Evolutionary conservation across 2,888 invertebrate species (phyloP).

Genomic region (Seladonia tumulorum): DNA sequence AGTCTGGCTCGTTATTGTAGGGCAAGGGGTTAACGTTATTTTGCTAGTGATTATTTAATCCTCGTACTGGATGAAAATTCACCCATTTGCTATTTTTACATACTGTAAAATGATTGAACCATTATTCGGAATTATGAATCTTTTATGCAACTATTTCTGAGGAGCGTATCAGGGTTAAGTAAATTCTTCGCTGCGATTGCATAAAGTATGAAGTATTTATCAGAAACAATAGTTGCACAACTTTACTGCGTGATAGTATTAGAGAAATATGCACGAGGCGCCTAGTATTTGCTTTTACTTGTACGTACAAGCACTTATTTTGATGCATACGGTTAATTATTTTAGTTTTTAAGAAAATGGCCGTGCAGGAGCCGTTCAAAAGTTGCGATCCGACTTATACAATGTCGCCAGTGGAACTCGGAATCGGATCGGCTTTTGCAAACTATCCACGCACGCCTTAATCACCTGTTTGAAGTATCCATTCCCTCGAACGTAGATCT

Average conservation of each 20-base stretch:
- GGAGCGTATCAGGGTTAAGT: neutral
- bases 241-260: neutral
- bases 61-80: neutral
- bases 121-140: too few relatives aligned
- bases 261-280: neutral
- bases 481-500: slow-evolving; percentile 21
- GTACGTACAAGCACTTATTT: neutral
- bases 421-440: slow-evolving; percentile 10
- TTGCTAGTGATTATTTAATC: neutral
- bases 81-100: too few relatives aligned
- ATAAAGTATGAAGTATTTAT: neutral
- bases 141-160: neutral
- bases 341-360: neutral
- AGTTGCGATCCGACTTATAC: neutral
- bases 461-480: slow-evolving; percentile 23
- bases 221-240: neutral
- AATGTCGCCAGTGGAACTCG: neutral
- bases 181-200: too few relatives aligned
- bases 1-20: too few relatives aligned
- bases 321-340: neutral
- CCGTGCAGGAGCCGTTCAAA: neutral
- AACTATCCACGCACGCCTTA: slow-evolving; percentile 23
- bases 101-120: neutral
- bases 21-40: too few relatives aligned
- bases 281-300: neutral